Conservation (phyloP, 2,113 vertebrate genomes). For the Brienomyrus longianalis region DNA sequence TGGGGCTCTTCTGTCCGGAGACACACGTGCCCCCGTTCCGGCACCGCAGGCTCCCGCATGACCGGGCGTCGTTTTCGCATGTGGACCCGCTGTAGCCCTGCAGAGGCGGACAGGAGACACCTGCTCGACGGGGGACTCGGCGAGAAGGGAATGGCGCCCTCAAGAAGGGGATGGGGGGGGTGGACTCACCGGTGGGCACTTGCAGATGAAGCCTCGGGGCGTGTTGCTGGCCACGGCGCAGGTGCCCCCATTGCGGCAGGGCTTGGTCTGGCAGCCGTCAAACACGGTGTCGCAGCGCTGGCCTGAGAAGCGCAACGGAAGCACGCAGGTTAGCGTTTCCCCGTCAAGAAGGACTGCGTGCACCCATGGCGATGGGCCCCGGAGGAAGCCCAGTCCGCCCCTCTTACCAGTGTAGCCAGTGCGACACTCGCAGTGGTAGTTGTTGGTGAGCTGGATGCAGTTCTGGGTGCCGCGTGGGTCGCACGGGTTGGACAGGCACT, state of each 20-base stretch:
- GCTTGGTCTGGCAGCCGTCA: slow-evolving; percentile 79
- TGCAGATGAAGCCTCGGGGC: slow-evolving; percentile 87
- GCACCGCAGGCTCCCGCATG: slow-evolving; percentile 79
- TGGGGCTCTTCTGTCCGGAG: slow-evolving; percentile 69
- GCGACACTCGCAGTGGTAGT: slow-evolving; percentile 89
- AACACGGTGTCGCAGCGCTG: slow-evolving; percentile 81
- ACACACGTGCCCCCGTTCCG: slow-evolving; percentile 84
- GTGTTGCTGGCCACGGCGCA: slow-evolving; percentile 88
- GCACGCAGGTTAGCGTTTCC: background rate
- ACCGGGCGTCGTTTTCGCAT: slow-evolving; percentile 77
- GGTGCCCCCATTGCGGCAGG: slow-evolving; percentile 80
- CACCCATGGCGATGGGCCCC: background rate
- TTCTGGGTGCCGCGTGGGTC: slow-evolving; percentile 83
- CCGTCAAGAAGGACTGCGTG: background rate
- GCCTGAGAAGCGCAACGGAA: slow-evolving; percentile 53
- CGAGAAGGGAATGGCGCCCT: background rate
- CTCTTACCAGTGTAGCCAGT: slow-evolving; percentile 75
- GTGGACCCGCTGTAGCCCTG: slow-evolving; percentile 85
- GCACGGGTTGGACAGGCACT: slow-evolving; percentile 93
- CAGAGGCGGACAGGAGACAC: background rate
- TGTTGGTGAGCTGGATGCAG: slow-evolving; percentile 88
- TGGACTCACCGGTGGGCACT: slow-evolving; percentile 79
- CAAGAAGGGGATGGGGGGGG: background rate
- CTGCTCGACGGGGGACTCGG: background rate
- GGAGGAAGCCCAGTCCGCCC: background rate